Base-by-base conservation (phyloP, 2,113 vertebrate species). In the Cyanistes caeruleus region DNA sequence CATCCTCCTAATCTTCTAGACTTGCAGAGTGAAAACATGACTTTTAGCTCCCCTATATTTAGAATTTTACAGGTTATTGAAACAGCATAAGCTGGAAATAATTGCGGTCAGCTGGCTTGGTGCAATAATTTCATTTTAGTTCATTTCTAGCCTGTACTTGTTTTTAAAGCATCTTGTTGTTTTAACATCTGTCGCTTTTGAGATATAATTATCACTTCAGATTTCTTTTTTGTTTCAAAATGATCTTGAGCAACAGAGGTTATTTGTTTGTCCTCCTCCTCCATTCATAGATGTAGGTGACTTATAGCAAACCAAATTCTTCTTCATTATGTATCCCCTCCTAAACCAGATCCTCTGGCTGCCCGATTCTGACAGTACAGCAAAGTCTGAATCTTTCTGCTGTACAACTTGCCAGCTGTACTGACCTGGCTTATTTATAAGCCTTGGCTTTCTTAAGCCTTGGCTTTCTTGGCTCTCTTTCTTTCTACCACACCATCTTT, bases 101-200 rank as follows among this genome's bases (percentile, higher is more conserved):
- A 95, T 68, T 93, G 53, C 0, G 58, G 84, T 96, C 93, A 94
- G 46, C 65, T 90, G 78, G 41, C 31, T 89, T 60, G 64, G 49
- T 79, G 81, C 53, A 97, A 58, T 82, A 93, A 87, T 89, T 69
- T 51, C 22, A 2, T 46, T 95, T 94, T 85, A 79, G 58, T 82
- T 93, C 44, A 79, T 84, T 91, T 91, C 91, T 90, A 94, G 84
- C 46, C 62, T 89, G n/a, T 58, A 62, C 70, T 92, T 72, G 73
- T 87, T 87, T 92, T 74, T 92, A 87, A 87, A 96, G 62, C 65
- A 75, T 91, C 77, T 93, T 92, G 55, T 89, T 94, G 72, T 91
- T 96, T 94, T 93, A 96, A 89, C 81, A 93, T 95, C 91, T 95
- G 91, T 79, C 0, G 2, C 62, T 91, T 94, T 95, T 31, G 69